Evolutionary conservation across 2,888 invertebrate species (phyloP).

Genomic region (Caenorhabditis sinica): DNA sequence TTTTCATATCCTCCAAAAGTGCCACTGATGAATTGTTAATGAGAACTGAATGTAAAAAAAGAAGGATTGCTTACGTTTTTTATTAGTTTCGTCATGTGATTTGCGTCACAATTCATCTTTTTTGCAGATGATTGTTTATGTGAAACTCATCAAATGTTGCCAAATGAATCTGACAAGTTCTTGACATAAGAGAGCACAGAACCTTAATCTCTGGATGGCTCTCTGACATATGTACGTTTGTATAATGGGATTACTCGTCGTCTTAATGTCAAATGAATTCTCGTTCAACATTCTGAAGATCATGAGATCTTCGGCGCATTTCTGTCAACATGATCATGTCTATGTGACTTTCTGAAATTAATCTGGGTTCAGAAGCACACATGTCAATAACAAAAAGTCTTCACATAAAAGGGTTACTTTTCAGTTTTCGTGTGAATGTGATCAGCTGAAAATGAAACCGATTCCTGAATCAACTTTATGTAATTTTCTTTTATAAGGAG

Average conservation of each 20-base stretch:
- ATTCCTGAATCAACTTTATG: background rate
- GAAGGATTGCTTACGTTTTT: constrained; percentile 33
- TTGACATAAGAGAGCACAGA: constrained; percentile 21
- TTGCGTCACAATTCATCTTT: constrained; percentile 24
- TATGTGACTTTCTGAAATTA: background rate
- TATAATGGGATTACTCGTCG: constrained; percentile 18
- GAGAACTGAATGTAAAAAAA: constrained; percentile 23
- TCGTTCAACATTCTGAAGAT: background rate
- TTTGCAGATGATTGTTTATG: constrained; percentile 22
- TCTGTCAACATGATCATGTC: constrained; percentile 1
- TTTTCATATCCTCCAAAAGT: constrained; percentile 22
- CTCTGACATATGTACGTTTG: background rate
- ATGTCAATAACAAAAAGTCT: background rate
- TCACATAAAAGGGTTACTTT: background rate
- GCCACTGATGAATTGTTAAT: constrained; percentile 38
- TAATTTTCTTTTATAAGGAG: background rate
- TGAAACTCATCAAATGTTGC: constrained; percentile 17
- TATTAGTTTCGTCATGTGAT: constrained; percentile 47
- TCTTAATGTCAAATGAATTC: constrained; percentile 9
- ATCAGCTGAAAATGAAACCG: background rate
- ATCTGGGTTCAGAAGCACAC: background rate
- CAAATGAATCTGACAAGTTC: constrained; percentile 37
- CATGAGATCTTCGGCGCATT: background rate
- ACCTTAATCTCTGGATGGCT: constrained; percentile 11
- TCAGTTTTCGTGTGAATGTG: background rate